Base-by-base conservation (phyloP, 2,888 invertebrate genomes). In the Pseudococcus viburni region DNA sequence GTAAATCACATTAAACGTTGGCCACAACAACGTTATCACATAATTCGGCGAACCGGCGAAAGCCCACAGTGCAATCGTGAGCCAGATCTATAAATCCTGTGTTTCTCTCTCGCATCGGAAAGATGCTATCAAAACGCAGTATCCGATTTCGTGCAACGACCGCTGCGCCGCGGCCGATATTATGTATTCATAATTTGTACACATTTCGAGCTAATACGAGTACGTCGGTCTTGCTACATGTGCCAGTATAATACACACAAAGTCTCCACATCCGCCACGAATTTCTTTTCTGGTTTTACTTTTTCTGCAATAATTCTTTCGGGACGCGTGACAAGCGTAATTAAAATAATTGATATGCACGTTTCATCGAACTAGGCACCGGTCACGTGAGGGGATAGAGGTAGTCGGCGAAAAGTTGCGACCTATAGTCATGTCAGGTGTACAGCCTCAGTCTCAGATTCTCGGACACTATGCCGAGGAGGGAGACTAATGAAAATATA, bases 141-240 rank as follows among this genome's bases (percentile, higher is more conserved):
- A 59, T 59, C 59, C 59, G n/a, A 59, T 59, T 59, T 59, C 59
- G 59, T 59, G 59, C 59, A 59, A 59, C 59, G 19, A 59, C 19
- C 51, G 9, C 9, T 59, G 59, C 59, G 59, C 26, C 26, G 19
- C 59, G 19, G 19, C 19, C 59, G 19, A 19, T 59, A 59, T 59
- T 59, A 59, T n/a, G n/a, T 59, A 59, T 59, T 59, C 59, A 59
- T 59, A 59, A 59, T 59, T 59, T 59, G 59, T 59, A 59, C 59
- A 59, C 59, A 59, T 59, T 59, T 59, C 59, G 59, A 59, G 59
- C 59, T 59, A 59, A 59, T 59, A 59, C 19, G 19, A 33, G 26
- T 33, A 33, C 26, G 26, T 33, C 26, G 26, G 26, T 33, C 26
- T 19, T 19, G 19, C 3, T 59, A 19, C 19, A 59, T 59, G 59